Evolutionary conservation across 2,113 vertebrate genomes (phyloP).

Genomic region (Candoia aspera): DNA sequence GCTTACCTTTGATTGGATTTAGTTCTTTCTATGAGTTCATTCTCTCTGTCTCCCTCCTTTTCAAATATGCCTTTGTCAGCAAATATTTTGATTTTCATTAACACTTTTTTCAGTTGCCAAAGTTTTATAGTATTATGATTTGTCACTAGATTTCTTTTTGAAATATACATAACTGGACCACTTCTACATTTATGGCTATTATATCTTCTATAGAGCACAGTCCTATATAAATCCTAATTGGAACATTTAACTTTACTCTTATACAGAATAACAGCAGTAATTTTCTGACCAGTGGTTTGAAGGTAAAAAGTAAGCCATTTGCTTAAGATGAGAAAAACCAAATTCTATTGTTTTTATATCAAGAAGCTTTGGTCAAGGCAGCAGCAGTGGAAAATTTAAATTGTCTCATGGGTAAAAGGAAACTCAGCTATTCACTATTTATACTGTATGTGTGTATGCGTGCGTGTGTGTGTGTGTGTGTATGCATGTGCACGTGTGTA

Average conservation of each 20-base stretch:
- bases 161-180: neutral
- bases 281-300: neutral
- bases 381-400: neutral
- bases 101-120: neutral
- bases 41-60: neutral
- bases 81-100: neutral
- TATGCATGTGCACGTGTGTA: neutral
- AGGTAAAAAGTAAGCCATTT: neutral
- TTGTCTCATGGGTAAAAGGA: neutral
- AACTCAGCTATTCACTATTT: neutral
- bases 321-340: neutral
- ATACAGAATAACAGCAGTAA: neutral
- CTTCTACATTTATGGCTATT: neutral
- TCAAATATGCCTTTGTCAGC: neutral
- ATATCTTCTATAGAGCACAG: neutral
- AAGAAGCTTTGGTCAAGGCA: neutral
- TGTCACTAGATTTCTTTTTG: neutral
- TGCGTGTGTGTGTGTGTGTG: neutral
- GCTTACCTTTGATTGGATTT: neutral
- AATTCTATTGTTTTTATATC: neutral
- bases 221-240: neutral
- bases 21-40: neutral
- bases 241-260: neutral
- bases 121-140: neutral
- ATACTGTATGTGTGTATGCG: no score